Conservation (phyloP, 64 coral and sea anemone genomes). For the Actinia equina region DNA sequence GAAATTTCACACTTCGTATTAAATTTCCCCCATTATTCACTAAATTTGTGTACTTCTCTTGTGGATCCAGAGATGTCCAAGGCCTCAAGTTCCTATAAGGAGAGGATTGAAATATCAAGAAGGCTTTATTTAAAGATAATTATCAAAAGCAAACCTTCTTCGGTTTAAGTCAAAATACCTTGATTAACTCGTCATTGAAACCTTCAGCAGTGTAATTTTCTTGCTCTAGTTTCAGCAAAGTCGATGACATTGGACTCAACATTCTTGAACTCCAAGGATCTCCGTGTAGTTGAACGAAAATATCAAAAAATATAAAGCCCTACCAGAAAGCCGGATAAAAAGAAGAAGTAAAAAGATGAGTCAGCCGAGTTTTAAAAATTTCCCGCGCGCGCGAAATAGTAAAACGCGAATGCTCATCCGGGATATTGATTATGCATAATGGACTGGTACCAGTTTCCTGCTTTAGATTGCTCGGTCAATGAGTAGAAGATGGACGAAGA, state of each 20-base stretch:
- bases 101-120: neutral
- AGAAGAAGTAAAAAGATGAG: neutral
- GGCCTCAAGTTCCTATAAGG: neutral
- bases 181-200: neutral
- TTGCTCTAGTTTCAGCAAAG: neutral
- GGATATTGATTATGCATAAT: conserved; percentile 2
- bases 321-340: neutral
- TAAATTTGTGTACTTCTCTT: neutral
- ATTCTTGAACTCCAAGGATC: neutral
- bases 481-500: neutral
- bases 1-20: too few relatives aligned
- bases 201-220: neutral
- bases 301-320: too few relatives aligned
- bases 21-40: too few relatives aligned
- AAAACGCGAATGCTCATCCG: conserved; percentile 8
- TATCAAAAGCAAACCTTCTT: neutral
- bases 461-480: neutral
- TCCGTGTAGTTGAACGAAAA: neutral
- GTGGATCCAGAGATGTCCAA: neutral
- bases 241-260: neutral
- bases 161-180: neutral
- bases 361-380: neutral
- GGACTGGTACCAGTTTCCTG: neutral
- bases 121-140: neutral
- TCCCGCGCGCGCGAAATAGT: conserved; percentile 1